Evolutionary conservation across 2,888 invertebrate species (phyloP).

Genomic region (Orthosia incerta): DNA sequence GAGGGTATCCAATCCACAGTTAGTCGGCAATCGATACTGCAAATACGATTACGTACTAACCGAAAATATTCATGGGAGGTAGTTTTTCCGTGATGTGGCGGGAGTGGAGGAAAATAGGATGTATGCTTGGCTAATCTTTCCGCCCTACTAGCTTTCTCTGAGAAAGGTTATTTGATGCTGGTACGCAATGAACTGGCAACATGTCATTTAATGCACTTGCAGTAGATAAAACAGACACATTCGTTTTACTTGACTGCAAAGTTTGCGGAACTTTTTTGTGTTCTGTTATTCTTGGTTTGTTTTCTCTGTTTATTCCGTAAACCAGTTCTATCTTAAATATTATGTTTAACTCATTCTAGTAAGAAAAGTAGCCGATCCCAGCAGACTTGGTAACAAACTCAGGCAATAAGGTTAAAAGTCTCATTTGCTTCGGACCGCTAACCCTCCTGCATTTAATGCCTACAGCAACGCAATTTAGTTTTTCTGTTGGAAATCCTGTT

Average conservation of each 20-base stretch:
- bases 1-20: constrained; percentile 52
- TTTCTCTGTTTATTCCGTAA: background rate
- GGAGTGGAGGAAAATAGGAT: constrained; percentile 62
- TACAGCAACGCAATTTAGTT: constrained; percentile 45
- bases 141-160: constrained; percentile 60
- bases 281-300: constrained; percentile 4
- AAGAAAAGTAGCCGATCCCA: background rate
- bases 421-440: constrained; percentile 46
- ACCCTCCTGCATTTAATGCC: constrained; percentile 37
- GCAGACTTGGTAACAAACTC: constrained; percentile 11
- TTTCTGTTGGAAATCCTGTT: constrained; percentile 43
- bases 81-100: constrained; percentile 52
- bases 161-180: constrained; percentile 61
- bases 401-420: constrained; percentile 41
- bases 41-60: constrained; percentile 49
- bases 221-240: constrained; percentile 56
- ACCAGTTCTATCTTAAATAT: constrained; percentile 4
- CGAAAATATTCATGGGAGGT: constrained; percentile 47
- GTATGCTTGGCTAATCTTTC: constrained; percentile 67
- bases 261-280: background rate
- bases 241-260: constrained; percentile 26
- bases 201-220: constrained; percentile 57
- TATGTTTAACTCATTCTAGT: background rate
- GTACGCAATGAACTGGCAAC: constrained; percentile 59
- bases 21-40: constrained; percentile 48